Base-by-base conservation (phyloP, 2,888 invertebrate genomes). In the Drosophila melanocephala region DNA sequence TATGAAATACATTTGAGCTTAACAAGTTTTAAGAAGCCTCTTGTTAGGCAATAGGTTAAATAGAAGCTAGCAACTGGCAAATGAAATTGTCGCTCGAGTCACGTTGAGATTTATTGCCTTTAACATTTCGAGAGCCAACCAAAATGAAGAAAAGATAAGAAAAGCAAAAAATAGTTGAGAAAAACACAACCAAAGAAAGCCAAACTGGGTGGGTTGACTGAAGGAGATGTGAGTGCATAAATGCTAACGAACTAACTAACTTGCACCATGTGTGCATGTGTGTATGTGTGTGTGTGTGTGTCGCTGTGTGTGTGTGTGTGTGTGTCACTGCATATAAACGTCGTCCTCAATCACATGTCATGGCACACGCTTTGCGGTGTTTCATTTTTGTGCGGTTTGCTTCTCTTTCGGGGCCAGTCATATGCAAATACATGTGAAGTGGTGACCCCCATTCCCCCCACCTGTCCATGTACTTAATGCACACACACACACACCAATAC, bases 331-430 rank as follows among this genome's bases (percentile, higher is more conserved):
- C 85, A 77, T 72, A 84, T 87, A 81, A 89, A 89, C 80, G 90
- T 88, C 88, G 83, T 91, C 83, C 83, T 90, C 89, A 91, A 91
- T 91, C 91, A 89, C 86, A 91, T 89, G 90, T 89, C 89, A 91
- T 77, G 88, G 81, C 81, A 83, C 83, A 87, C 86, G 85, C 80
- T 87, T 86, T 87, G 86, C 89, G 89, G 86, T 87, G 89, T 86
- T 86, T 89, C 86, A 86, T 87, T 87, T 86, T 73, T 84, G 76
- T 75, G 77, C 55, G 79, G 79, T 72, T 80, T 75, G 72, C 83
- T 71, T 79, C 76, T 71, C 83, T 83, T 83, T 83, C 52, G 74
- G 74, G 67, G 72, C 67, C 64, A 74, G 82, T 79, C 77, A 77
- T 66, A 81, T 77, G 81, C 79, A 79, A 79, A 79, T 73, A 79